phyloP scores from a whole-genome alignment of 2,888 invertebrate species.

The Galerucella nymphaeae region DNA sequence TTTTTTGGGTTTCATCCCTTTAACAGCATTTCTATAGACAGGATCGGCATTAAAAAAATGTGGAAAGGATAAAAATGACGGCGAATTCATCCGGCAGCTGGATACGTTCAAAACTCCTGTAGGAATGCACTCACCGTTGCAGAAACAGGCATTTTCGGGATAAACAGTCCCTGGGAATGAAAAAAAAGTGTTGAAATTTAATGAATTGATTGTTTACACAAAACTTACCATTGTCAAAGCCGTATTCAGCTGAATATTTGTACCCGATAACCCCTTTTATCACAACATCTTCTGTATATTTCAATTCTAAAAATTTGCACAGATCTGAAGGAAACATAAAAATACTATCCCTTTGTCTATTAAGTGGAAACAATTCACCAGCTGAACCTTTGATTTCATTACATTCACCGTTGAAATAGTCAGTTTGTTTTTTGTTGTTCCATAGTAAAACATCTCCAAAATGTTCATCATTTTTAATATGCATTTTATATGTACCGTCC shows the following conservation, averaged over 20 bases:
- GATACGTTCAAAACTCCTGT: conserved; percentile 81
- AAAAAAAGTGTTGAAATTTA: background rate
- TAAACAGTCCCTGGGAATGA: conserved; percentile 68
- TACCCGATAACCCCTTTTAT: conserved; percentile 73
- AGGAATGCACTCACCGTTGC: conserved; percentile 79
- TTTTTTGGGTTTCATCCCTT: conserved; percentile 75
- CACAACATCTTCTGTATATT: conserved; percentile 70
- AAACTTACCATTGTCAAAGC: conserved; percentile 75
- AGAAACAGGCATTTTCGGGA: conserved; percentile 76
- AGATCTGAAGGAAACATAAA: conserved; percentile 79
- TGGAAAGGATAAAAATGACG: conserved; percentile 83
- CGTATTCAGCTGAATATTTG: conserved; percentile 73
- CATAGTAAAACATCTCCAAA: conserved; percentile 79
- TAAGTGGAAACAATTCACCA: conserved; percentile 83
- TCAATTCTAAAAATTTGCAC: conserved; percentile 75
- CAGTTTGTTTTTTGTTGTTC: conserved; percentile 74
- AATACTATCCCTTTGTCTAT: conserved; percentile 69
- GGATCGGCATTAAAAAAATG: conserved; percentile 84
- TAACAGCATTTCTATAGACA: conserved; percentile 70
- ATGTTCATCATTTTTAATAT: conserved; percentile 73
- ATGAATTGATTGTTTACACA: background rate
- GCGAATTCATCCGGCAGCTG: conserved; percentile 81
- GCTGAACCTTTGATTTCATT: conserved; percentile 78
- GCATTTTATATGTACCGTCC: conserved; percentile 80
- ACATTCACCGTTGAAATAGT: conserved; percentile 69